These are phyloP conservation scores for Platerodrilus igneus DNA, from an alignment of 2,888 invertebrate genomes.

Conservation along the genomic window DNA sequence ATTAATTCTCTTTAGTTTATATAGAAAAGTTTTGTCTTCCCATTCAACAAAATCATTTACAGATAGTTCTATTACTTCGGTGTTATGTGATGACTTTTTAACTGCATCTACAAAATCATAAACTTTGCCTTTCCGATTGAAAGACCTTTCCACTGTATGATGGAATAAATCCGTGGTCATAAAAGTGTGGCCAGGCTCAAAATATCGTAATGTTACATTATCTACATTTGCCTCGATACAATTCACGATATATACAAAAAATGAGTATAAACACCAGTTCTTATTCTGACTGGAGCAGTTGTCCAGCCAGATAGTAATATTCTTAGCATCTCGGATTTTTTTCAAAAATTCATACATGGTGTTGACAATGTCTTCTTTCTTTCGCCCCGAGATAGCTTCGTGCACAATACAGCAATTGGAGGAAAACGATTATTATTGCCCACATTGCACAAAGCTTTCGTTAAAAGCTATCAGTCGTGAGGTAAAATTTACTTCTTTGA, in stretches of 20 bases:
- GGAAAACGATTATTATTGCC: slow-evolving; percentile 5
- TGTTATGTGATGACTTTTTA: too few relatives aligned
- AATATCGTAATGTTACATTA: neutral
- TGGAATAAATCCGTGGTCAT: slow-evolving; percentile 3
- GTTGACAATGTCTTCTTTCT: slow-evolving; percentile 4
- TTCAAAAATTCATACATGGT: slow-evolving; percentile 7
- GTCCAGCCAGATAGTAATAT: slow-evolving; percentile 2
- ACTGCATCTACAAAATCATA: slow-evolving; percentile 1
- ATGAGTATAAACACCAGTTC: neutral
- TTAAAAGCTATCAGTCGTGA: slow-evolving; percentile 19
- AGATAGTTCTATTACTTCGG: too few relatives aligned
- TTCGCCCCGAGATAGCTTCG: slow-evolving; percentile 11
- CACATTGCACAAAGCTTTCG: slow-evolving; percentile 19
- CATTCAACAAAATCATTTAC: too few relatives aligned
- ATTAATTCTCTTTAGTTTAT: too few relatives aligned
- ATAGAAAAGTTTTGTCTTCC: too few relatives aligned
- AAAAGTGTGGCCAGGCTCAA: slow-evolving; percentile 2
- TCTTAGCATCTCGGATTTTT: slow-evolving; percentile 1
- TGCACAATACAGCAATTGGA: slow-evolving; percentile 7
- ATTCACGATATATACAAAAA: slow-evolving; percentile 1
- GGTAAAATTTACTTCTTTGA: slow-evolving; percentile 18
- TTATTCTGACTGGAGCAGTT: neutral
- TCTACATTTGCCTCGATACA: neutral
- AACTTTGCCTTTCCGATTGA: neutral
- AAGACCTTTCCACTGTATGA: neutral